These are phyloP conservation scores for Chinchilla lanigera DNA, from an alignment of 2,113 vertebrate species.

Conservation along the genomic window DNA sequence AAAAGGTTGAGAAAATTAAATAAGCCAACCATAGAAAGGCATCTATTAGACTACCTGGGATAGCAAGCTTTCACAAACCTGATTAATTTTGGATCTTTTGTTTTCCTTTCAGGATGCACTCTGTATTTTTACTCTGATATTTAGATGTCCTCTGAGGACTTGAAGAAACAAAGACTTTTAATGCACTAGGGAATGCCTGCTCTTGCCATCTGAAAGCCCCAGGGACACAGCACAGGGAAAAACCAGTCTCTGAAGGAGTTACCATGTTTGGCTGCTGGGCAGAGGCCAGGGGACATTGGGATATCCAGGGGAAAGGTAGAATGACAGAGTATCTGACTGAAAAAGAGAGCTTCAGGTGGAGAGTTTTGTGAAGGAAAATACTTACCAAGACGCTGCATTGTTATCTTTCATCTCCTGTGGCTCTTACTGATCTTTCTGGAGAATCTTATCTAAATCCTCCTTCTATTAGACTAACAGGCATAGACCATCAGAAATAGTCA, in stretches of 20 bases:
- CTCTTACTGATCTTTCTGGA: neutral
- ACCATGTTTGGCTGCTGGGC: neutral
- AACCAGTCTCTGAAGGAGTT: constrained; percentile 7
- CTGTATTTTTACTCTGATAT: neutral
- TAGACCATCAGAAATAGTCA: neutral
- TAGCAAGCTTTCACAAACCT: neutral
- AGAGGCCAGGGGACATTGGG: neutral
- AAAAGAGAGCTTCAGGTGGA: neutral
- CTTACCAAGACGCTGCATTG: neutral
- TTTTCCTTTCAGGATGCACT: constrained; percentile 1
- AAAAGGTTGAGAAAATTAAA: neutral
- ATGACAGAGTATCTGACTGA: neutral
- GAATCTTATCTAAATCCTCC: neutral
- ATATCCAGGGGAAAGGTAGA: constrained; percentile 23
- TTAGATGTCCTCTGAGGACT: neutral
- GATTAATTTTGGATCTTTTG: neutral
- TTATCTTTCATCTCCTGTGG: neutral
- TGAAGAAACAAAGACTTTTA: constrained; percentile 27
- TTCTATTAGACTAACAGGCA: neutral
- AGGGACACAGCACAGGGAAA: neutral
- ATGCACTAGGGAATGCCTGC: neutral
- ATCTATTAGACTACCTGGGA: neutral
- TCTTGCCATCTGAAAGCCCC: neutral
- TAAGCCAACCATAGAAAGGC: neutral
- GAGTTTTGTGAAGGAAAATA: neutral